These are phyloP conservation scores for Antechinus flavipes DNA, from an alignment of 2,113 vertebrate genomes.

Conservation along the genomic window DNA sequence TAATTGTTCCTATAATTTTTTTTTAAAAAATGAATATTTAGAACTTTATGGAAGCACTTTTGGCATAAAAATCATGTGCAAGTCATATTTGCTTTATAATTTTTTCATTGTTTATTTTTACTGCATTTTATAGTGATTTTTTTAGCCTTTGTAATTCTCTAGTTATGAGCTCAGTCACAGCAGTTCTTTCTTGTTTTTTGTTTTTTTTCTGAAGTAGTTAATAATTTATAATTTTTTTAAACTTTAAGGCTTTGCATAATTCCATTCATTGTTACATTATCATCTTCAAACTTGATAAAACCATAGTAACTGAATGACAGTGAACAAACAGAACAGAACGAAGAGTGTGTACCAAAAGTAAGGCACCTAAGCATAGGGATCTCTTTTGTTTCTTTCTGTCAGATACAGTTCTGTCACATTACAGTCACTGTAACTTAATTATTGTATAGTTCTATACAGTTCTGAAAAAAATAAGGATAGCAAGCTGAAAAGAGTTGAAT, in stretches of 20 bases:
- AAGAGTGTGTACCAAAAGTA: background rate
- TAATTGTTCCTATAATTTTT: background rate
- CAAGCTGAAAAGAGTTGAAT: background rate
- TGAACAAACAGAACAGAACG: background rate
- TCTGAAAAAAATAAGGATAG: background rate
- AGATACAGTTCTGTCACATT: too few species aligned
- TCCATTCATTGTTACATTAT: background rate
- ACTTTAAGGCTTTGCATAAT: background rate
- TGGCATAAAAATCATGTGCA: background rate
- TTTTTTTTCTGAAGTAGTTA: conserved; percentile 25
- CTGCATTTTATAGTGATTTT: conserved; percentile 24
- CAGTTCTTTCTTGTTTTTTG: conserved; percentile 2
- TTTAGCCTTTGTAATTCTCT: conserved; percentile 20
- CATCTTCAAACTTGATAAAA: background rate
- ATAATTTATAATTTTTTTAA: background rate
- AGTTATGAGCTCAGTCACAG: background rate
- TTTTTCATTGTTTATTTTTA: background rate
- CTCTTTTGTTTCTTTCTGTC: background rate
- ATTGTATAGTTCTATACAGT: too few species aligned
- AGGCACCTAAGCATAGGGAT: background rate
- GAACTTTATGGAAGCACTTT: background rate
- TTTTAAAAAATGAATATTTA: background rate
- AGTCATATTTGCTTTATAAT: background rate
- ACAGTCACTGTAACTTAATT: background rate
- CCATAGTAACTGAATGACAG: background rate